Conservation (phyloP, 2,888 invertebrate genomes). For the Euzophera pinguis region DNA sequence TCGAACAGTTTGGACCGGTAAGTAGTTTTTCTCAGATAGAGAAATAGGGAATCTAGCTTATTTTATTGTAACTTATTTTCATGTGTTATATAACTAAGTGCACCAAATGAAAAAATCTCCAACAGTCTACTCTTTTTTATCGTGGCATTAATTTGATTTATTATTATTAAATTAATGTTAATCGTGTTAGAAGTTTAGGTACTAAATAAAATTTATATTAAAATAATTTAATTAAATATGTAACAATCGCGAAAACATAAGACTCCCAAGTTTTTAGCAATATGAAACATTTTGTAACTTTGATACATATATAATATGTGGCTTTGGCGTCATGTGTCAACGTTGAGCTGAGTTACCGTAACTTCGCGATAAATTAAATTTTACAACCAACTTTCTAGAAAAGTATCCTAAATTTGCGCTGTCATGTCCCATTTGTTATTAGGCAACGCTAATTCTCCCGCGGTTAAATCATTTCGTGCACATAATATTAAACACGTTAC, state of each 20-base stretch:
- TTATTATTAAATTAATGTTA: too few relatives aligned
- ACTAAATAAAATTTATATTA: too few relatives aligned
- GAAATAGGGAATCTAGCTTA: neutral
- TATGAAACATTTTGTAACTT: slow-evolving; percentile 18
- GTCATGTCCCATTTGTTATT: slow-evolving; percentile 63
- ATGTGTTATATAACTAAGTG: too few relatives aligned
- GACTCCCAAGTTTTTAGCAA: too few relatives aligned
- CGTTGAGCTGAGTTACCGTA: slow-evolving; percentile 45
- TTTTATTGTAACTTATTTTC: too few relatives aligned
- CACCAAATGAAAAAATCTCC: too few relatives aligned
- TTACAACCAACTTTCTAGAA: slow-evolving; percentile 58
- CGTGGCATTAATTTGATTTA: too few relatives aligned
- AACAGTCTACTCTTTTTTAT: too few relatives aligned
- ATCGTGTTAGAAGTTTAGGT: too few relatives aligned
- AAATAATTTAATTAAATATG: too few relatives aligned
- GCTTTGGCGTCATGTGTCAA: slow-evolving; percentile 39
- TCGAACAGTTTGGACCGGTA: slow-evolving; percentile 99
- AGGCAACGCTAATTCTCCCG: slow-evolving; percentile 52
- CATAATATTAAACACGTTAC: slow-evolving; percentile 55
- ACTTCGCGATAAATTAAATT: slow-evolving; percentile 56
- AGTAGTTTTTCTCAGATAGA: slow-evolving; percentile 57
- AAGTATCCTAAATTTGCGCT: slow-evolving; percentile 56
- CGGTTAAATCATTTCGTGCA: slow-evolving; percentile 52
- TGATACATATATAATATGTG: neutral
- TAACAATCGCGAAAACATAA: too few relatives aligned